Evolutionary conservation across 1,140 invertebrate species (phyloP).

Genomic region (Globodera rostochiensis): DNA sequence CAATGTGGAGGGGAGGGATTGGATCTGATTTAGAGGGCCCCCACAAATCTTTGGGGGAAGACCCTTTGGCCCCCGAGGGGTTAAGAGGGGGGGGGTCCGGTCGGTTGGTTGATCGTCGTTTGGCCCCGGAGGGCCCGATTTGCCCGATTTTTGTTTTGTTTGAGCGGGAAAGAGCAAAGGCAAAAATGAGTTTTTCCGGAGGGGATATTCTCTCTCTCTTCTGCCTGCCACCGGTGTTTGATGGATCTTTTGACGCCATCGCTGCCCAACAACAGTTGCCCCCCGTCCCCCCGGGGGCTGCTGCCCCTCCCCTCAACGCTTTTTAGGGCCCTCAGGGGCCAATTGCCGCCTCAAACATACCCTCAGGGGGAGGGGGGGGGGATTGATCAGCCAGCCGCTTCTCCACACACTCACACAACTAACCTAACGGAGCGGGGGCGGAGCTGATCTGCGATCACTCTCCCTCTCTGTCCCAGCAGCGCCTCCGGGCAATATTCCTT

Average conservation of each 20-base stretch:
- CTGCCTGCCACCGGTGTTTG: neutral
- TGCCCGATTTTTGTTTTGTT: neutral
- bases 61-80: too few species aligned
- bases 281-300: too few species aligned
- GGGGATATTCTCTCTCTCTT: neutral
- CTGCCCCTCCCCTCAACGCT: too few species aligned
- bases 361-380: too few species aligned
- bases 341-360: neutral
- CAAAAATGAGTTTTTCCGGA: neutral
- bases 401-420: neutral
- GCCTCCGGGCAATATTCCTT: too few species aligned
- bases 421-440: too few species aligned
- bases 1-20: too few species aligned
- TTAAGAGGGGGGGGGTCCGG: too few species aligned
- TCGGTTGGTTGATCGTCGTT: neutral
- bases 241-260: neutral
- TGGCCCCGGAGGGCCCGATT: neutral
- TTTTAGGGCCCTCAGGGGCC: neutral
- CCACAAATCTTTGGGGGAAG: too few species aligned
- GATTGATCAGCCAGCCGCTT: neutral
- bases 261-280: too few species aligned
- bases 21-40: too few species aligned
- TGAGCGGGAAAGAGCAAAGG: neutral
- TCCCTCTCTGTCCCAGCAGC: too few species aligned
- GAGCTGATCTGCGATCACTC: neutral